Evolutionary conservation across 2,113 vertebrate genomes (phyloP).

Genomic region (Papio anubis): DNA sequence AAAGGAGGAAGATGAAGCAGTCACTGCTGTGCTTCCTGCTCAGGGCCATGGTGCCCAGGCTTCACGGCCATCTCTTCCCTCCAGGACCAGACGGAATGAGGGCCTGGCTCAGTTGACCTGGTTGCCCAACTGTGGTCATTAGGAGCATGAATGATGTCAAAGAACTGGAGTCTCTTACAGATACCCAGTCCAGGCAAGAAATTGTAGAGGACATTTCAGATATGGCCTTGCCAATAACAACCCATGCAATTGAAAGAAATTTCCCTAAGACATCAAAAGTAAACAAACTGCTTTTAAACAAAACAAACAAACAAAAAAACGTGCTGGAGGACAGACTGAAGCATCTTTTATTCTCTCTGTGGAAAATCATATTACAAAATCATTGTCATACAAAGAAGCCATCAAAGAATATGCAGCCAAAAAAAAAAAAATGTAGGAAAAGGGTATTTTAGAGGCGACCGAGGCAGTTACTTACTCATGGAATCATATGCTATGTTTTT

Average conservation of each 20-base stretch:
- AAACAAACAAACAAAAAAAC: background rate
- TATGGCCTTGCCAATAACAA: background rate
- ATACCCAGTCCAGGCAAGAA: background rate
- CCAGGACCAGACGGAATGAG: background rate
- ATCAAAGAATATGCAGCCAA: background rate
- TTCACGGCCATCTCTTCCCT: background rate
- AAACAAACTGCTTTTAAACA: background rate
- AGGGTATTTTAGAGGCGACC: fast-evolving
- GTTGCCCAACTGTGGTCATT: no score
- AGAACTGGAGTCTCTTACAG: background rate
- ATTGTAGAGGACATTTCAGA: background rate
- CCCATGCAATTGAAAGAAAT: background rate
- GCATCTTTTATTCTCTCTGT: background rate
- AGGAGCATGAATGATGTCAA: fast-evolving
- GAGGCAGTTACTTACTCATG: fast-evolving
- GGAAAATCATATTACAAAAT: background rate
- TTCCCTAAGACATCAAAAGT: background rate
- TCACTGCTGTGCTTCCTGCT: background rate
- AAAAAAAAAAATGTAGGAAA: background rate
- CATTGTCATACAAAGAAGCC: no score
- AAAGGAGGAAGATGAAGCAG: background rate
- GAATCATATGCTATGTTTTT: fast-evolving
- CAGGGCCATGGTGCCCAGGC: background rate
- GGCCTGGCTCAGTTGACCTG: background rate
- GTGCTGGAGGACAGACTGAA: background rate